A percentile compares a stretch with the other conserved stretches of the same genome.
phyloP scores from a whole-genome alignment of 2,888 invertebrate species.

The Hymenopus coronatus region DNA sequence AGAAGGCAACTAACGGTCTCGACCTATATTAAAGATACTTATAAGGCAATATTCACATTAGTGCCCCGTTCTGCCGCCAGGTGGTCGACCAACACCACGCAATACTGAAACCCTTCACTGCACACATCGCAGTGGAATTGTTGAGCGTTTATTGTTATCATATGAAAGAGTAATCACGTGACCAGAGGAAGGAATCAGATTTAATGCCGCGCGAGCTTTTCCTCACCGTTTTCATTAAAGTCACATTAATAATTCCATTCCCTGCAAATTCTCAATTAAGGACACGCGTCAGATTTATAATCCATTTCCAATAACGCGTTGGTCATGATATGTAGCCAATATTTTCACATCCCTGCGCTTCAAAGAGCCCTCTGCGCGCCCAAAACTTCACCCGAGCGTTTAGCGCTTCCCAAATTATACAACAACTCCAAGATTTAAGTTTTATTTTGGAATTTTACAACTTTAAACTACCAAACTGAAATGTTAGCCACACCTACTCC shows the following conservation, averaged over 20 bases:
- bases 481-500: too few species aligned
- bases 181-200: not conserved
- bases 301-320: not conserved
- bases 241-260: not conserved
- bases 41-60: too few species aligned
- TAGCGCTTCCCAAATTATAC: too few species aligned
- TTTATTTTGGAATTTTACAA: too few species aligned
- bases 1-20: too few species aligned
- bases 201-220: not conserved
- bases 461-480: too few species aligned
- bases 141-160: not conserved
- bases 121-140: not conserved
- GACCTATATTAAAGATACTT: too few species aligned
- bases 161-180: not conserved
- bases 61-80: too few species aligned
- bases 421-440: too few species aligned
- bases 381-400: too few species aligned
- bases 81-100: too few species aligned
- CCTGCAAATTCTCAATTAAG: not conserved
- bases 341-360: not conserved
- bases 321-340: not conserved
- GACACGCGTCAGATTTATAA: not conserved
- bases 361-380: not conserved
- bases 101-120: too few species aligned
- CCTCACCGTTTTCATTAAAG: not conserved